phyloP scores from a whole-genome alignment of 2,797 vertebrate species.

The Dermochelys coriacea region DNA sequence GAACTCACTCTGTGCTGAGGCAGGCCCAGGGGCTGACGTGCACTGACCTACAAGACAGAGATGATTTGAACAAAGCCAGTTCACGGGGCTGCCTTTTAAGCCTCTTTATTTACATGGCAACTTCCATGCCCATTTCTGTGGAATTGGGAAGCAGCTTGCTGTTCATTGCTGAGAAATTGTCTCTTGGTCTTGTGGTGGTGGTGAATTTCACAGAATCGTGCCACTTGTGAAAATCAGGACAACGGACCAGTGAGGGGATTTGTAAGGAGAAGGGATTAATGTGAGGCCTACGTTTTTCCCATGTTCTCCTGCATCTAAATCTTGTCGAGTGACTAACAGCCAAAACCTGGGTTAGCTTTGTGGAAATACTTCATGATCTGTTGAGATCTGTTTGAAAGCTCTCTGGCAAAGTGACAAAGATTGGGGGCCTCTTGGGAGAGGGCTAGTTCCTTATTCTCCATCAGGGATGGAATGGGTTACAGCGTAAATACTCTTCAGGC shows the following conservation, averaged over 20 bases:
- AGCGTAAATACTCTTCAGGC: neutral
- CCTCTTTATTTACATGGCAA: conserved; percentile 43
- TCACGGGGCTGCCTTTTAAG: neutral
- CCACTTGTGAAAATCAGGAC: conserved; percentile 36
- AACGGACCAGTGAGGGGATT: neutral
- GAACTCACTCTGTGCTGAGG: neutral
- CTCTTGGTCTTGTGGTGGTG: neutral
- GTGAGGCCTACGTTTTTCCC: neutral
- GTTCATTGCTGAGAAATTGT: conserved; percentile 39
- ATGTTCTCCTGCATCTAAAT: neutral
- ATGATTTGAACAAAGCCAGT: neutral
- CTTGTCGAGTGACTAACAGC: neutral
- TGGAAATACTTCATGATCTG: neutral
- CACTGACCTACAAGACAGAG: neutral
- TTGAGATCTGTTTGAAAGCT: neutral
- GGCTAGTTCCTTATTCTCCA: conserved; percentile 4
- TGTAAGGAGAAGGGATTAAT: neutral
- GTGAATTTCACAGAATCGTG: neutral
- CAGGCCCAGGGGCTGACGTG: neutral
- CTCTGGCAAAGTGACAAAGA: neutral
- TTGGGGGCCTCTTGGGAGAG: conserved; percentile 38
- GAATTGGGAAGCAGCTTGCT: conserved; percentile 67
- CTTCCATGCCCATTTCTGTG: conserved; percentile 10
- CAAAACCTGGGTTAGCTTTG: neutral
- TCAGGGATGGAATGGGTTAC: neutral